phyloP scores from a whole-genome alignment of 2,797 vertebrate genomes.

The Gambusia yucatana region DNA sequence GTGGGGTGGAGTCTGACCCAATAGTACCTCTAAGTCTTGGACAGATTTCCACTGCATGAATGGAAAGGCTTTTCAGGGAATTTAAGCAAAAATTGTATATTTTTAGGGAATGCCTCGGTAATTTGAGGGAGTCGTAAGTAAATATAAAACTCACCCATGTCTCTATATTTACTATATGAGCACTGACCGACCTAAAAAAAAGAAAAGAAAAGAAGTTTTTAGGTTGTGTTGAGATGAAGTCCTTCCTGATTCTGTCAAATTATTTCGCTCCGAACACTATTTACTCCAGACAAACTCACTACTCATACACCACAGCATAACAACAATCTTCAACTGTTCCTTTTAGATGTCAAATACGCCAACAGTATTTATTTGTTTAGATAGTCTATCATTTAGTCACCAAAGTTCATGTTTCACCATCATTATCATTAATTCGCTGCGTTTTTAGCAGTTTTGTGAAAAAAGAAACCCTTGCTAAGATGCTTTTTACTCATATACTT shows the following conservation, averaged over 20 bases:
- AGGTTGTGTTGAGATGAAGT: neutral
- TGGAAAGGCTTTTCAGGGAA: neutral
- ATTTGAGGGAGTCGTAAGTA: neutral
- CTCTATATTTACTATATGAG: neutral
- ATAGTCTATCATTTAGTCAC: neutral
- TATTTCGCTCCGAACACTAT: neutral
- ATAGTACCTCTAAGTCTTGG: neutral
- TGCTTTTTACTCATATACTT: neutral
- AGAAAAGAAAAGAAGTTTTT: neutral
- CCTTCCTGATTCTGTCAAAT: neutral
- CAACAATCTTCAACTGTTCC: neutral
- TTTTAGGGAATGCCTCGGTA: neutral
- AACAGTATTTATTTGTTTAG: neutral
- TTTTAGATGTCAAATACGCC: neutral
- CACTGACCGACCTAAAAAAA: neutral
- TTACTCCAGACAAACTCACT: neutral
- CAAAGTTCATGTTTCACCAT: neutral
- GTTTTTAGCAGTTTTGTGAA: neutral
- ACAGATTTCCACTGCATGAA: neutral
- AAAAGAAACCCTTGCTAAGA: neutral
- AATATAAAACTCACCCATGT: neutral
- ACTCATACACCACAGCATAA: neutral
- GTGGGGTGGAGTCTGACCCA: neutral
- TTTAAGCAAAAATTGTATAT: neutral
- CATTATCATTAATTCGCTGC: neutral